A percentile compares a stretch with the other conserved stretches of the same genome.
Evolutionary conservation across 2,113 vertebrate genomes (phyloP).

Genomic region (Alaudala cheleensis): DNA sequence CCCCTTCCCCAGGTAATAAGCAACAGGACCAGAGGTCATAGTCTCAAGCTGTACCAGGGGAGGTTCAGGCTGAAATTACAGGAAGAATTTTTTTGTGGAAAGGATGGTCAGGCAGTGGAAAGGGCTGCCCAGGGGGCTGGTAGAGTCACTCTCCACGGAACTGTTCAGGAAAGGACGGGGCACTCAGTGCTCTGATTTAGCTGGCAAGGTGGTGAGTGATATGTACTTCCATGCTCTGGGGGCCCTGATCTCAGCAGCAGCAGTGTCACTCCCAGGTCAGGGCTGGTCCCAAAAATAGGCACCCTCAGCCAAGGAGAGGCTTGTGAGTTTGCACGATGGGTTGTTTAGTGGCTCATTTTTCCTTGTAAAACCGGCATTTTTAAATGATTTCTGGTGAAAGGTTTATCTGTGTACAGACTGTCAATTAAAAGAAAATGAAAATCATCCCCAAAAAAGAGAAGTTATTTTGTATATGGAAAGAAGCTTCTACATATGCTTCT

Average conservation of each 20-base stretch:
- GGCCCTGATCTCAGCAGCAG: too few relatives aligned
- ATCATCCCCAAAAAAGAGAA: slow-evolving; percentile 58
- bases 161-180: neutral
- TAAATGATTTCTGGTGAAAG: slow-evolving; percentile 71
- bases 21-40: neutral
- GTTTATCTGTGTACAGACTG: slow-evolving; percentile 83
- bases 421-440: neutral
- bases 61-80: neutral
- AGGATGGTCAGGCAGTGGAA: neutral
- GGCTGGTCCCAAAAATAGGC: neutral
- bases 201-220: neutral
- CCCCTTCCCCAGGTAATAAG: neutral
- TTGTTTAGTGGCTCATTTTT: neutral
- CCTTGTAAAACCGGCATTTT: slow-evolving; percentile 55
- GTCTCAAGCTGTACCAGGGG: neutral
- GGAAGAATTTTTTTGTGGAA: neutral
- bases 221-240: fast-evolving
- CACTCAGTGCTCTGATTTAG: neutral
- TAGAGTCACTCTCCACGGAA: neutral
- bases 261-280: fast-evolving
- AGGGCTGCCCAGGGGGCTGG: neutral
- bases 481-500: slow-evolving; percentile 81
- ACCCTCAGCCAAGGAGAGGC: neutral
- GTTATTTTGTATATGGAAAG: slow-evolving; percentile 89
- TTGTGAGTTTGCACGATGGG: neutral